Conservation (phyloP, 1,140 invertebrate species). For the Pteromalus puparum region DNA sequence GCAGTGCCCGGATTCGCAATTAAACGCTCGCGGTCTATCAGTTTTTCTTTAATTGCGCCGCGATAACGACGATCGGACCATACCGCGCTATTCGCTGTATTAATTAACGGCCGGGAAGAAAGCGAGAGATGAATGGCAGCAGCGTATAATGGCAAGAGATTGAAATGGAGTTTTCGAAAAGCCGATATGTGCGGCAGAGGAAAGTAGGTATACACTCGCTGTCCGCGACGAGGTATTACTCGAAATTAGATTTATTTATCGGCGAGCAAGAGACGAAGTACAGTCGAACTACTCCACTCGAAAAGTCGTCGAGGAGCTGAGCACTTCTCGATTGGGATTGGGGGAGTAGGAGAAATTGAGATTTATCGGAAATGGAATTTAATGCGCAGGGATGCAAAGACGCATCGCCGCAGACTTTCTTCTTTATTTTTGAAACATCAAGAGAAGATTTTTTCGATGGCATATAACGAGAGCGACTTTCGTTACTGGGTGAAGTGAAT, state of each 20-base stretch:
- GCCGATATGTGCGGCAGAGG: not conserved
- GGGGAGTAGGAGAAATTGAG: conserved; percentile 17
- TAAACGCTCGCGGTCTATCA: not conserved
- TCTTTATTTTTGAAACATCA: not conserved
- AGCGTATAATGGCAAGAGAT: not conserved
- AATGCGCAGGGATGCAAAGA: not conserved
- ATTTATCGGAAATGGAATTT: conserved; percentile 35
- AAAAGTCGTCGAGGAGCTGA: conserved; percentile 9
- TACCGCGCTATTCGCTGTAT: no score
- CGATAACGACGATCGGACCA: no score
- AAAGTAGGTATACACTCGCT: not conserved
- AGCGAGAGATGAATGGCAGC: not conserved
- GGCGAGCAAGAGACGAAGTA: not conserved
- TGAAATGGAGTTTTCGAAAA: not conserved
- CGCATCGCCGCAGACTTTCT: not conserved
- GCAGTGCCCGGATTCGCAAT: not conserved
- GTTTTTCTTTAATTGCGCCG: not conserved
- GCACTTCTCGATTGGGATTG: not conserved
- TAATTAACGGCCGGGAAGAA: not conserved
- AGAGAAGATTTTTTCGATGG: not conserved
- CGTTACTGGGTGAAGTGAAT: not conserved
- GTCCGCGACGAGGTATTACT: not conserved
- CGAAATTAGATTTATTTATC: conserved; percentile 23
- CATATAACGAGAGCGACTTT: not conserved
- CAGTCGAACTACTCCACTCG: not conserved